Evolutionary conservation across 2,888 invertebrate genomes (phyloP).

Genomic region (Galerucella calmariensis): DNA sequence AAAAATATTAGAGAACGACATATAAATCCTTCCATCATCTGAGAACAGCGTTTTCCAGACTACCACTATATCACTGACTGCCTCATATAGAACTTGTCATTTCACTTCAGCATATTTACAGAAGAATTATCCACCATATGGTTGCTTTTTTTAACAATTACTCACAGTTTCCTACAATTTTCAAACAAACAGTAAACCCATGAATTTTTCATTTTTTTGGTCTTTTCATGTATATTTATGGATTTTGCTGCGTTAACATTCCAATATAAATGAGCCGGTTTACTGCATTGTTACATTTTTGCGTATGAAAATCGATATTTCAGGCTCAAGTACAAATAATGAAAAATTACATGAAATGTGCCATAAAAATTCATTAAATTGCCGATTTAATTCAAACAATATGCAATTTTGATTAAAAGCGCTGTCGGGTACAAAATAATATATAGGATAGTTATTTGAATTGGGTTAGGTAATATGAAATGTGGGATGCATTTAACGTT

Average conservation of each 20-base stretch:
- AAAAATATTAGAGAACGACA: too few relatives aligned
- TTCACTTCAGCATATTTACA: too few relatives aligned
- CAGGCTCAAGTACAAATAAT: background rate
- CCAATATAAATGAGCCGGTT: background rate
- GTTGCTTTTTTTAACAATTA: too few relatives aligned
- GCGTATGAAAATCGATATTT: background rate
- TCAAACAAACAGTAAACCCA: too few relatives aligned
- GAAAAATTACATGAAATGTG: background rate
- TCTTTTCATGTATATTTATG: background rate
- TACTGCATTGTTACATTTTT: background rate
- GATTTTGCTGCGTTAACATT: background rate
- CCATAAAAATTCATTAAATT: conserved; percentile 2
- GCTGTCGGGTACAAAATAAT: background rate
- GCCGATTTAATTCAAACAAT: background rate
- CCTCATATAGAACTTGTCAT: too few relatives aligned
- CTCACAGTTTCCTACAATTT: too few relatives aligned
- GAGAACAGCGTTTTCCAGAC: too few relatives aligned
- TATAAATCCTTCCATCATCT: too few relatives aligned
- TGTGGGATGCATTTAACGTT: too few relatives aligned
- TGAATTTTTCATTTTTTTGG: too few relatives aligned
- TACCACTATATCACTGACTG: too few relatives aligned
- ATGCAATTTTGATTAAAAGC: background rate
- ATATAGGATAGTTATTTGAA: background rate
- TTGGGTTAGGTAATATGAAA: background rate
- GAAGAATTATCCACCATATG: too few relatives aligned